Evolutionary conservation across 1,140 invertebrate genomes (phyloP).

Genomic region (Holcopasites calliopsidis): DNA sequence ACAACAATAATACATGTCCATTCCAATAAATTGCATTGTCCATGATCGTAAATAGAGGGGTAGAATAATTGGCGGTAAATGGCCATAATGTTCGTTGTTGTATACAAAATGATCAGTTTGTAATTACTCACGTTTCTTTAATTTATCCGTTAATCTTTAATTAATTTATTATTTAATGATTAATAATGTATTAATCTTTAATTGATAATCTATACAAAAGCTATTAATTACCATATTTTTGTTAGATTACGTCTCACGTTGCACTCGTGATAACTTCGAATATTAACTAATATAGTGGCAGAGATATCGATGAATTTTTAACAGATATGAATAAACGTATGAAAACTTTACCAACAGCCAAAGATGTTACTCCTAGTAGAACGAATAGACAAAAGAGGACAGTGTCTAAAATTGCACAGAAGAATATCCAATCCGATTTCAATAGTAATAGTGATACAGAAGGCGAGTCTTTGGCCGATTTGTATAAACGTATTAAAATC

Average conservation of each 20-base stretch:
- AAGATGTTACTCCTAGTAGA: conserved; percentile 9
- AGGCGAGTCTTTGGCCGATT: not conserved
- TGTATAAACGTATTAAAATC: conserved; percentile 14
- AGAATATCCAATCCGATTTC: not conserved
- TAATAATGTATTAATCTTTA: too few relatives aligned
- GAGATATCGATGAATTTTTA: not conserved
- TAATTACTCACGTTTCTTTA: too few relatives aligned
- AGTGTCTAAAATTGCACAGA: not conserved
- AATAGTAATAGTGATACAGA: not conserved
- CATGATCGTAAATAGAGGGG: not conserved
- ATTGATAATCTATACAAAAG: too few relatives aligned
- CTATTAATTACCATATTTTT: too few relatives aligned
- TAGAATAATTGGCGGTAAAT: conserved; percentile 10
- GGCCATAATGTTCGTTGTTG: not conserved
- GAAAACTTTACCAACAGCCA: not conserved
- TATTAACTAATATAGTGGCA: too few relatives aligned
- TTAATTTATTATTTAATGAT: too few relatives aligned
- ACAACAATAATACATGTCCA: not conserved
- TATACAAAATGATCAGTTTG: not conserved
- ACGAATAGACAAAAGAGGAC: not conserved
- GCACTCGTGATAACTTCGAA: too few relatives aligned
- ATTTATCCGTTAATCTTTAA: too few relatives aligned
- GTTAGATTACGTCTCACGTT: too few relatives aligned
- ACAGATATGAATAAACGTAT: not conserved
- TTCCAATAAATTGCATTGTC: not conserved